Conservation (phyloP, 2,113 vertebrate genomes). For the Cinclus cinclus region DNA sequence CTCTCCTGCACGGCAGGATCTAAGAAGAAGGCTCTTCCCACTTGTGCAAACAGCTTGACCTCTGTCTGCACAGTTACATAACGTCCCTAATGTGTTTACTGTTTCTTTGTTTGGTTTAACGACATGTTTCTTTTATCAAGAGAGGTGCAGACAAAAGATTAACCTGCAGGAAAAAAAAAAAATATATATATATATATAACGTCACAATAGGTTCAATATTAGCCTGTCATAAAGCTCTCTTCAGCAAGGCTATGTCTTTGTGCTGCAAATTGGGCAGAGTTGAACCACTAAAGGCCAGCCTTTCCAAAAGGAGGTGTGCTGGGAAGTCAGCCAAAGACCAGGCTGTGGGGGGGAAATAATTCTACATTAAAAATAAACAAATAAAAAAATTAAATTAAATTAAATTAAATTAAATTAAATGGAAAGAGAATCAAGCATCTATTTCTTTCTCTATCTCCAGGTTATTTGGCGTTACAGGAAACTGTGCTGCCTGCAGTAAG, state of each 20-base stretch:
- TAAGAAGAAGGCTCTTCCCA: conserved; percentile 1
- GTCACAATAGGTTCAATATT: not conserved
- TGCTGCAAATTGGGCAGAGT: not conserved
- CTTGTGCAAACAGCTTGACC: conserved; percentile 38
- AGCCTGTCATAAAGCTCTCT: not conserved
- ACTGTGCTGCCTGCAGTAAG: conserved; percentile 97
- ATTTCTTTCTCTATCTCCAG: conserved; percentile 69
- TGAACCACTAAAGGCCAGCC: not conserved
- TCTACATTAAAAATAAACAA: too few relatives aligned
- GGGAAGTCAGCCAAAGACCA: not conserved
- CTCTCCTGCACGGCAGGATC: conserved; percentile 7
- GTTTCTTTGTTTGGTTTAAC: conserved; percentile 55
- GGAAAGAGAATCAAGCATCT: not conserved
- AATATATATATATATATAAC: not conserved
- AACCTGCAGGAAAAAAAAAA: not conserved
- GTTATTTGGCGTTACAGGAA: conserved; percentile 97
- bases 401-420: too few relatives aligned
- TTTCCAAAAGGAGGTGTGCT: not conserved
- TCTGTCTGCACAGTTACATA: conserved; percentile 35
- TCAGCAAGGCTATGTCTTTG: not conserved
- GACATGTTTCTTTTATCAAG: conserved; percentile 49
- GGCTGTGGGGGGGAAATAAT: too few relatives aligned
- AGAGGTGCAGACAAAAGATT: conserved; percentile 5
- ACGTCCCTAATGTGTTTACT: conserved; percentile 50
- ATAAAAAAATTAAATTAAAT: too few relatives aligned